Evolutionary conservation across 2,113 vertebrate species (phyloP), one percentile per base, ranked within the genome.

Genomic region (Cryptoleucopteryx plumbea): DNA sequence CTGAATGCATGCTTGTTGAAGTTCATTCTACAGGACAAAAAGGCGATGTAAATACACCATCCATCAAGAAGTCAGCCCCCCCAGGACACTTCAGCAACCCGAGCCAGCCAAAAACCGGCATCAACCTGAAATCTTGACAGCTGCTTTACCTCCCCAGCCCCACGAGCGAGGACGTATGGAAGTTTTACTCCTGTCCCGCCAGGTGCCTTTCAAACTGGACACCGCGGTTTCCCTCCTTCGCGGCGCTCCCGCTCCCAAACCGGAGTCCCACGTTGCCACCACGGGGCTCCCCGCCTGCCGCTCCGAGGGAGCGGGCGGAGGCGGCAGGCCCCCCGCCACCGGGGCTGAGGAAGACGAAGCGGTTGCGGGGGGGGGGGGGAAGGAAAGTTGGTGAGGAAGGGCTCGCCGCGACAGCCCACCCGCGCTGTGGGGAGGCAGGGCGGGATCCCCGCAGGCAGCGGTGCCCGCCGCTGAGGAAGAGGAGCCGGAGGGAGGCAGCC

Each of bases 401-500:
- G 43, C 85, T 92, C 22, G 31, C 90, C 27, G 79, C 26, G 47
- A 53, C 12, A 29, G 59, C 68, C 36, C 70, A 47, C 47, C 74
- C 58, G 52, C 34, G 7, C 48, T 20, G 22, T 16, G 29, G 78
- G 93, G 58, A 71, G 38, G 36, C 36, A 53, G 84, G 88, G 96
- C 52, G 86, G 86, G 86, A 94, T 52, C 86, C 86, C 79, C 74
- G 29, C 82, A 25, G 56, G 82, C 91, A 61, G 78, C 82, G 43
- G 61, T 93, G 94, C 86, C 87, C 80, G 86, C 79, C 55, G 50
- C 90, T 65, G 93, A 82, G 91, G 78, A 84, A 86, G 85, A 81
- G 78, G 38, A 93, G 91, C 93, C 52, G 79, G 85, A 81, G 94
- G 82, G 55, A 87, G 73, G 78, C 78, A 90, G 82, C 72, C 59